phyloP scores from a whole-genome alignment of 2,888 invertebrate genomes.

The Drosophila mimica region DNA sequence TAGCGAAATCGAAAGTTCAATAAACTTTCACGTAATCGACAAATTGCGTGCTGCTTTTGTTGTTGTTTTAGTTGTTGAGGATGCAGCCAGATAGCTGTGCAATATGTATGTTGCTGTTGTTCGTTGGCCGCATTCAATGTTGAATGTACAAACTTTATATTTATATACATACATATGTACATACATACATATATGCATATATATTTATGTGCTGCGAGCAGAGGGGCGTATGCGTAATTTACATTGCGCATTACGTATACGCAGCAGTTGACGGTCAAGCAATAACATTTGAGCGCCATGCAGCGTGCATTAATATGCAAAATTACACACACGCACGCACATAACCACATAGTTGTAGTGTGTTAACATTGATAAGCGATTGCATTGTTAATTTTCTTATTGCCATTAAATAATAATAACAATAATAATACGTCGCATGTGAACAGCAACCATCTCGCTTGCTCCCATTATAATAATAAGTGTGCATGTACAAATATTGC shows the following conservation, averaged over 20 bases:
- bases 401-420: constrained; percentile 28
- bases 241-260: constrained; percentile 54
- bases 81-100: constrained; percentile 30
- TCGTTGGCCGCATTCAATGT: constrained; percentile 58
- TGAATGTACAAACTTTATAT: constrained; percentile 29
- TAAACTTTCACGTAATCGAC: constrained; percentile 82
- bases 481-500: not conserved
- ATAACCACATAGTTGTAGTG: not conserved
- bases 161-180: not conserved
- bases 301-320: constrained; percentile 29
- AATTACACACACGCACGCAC: constrained; percentile 14
- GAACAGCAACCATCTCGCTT: not conserved
- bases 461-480: not conserved
- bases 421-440: not conserved
- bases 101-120: constrained; percentile 37
- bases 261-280: constrained; percentile 55
- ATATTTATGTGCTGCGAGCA: constrained; percentile 15
- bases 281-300: constrained; percentile 45
- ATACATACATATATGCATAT: not conserved
- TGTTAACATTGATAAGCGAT: constrained; percentile 50
- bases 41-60: constrained; percentile 33
- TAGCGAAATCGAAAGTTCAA: constrained; percentile 84
- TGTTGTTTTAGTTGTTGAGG: constrained; percentile 22
- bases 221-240: constrained; percentile 54
- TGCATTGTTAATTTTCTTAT: constrained; percentile 50